A percentile compares a stretch with the other conserved stretches of the same genome.
Conservation (phyloP, 2,797 vertebrate genomes). For the Macropodus opercularis region DNA sequence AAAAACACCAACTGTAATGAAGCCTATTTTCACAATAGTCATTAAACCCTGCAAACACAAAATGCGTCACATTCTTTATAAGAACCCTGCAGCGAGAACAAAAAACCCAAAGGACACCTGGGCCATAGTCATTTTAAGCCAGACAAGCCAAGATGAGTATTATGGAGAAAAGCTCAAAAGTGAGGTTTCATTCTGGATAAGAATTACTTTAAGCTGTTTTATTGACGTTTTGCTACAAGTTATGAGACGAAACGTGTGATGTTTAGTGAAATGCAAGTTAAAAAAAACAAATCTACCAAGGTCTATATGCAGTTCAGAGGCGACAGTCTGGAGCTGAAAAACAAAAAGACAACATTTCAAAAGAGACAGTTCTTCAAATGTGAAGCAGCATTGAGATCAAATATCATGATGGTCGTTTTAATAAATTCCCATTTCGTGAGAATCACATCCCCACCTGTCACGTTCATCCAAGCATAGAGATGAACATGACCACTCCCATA, state of each 20-base stretch:
- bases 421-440: background rate
- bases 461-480: constrained; percentile 90
- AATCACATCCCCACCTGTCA: constrained; percentile 67
- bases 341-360: background rate
- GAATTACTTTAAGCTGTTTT: background rate
- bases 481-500: constrained; percentile 95
- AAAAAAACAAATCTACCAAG: background rate
- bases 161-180: too few species aligned
- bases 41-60: background rate
- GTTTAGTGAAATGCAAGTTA: background rate
- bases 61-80: background rate
- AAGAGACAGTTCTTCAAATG: background rate
- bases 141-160: background rate
- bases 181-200: too few species aligned
- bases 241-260: background rate
- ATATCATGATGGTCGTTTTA: background rate
- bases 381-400: background rate
- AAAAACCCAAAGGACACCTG: background rate
- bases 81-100: background rate
- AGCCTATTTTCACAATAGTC: background rate
- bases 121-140: background rate
- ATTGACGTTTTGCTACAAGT: background rate
- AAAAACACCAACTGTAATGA: constrained; percentile 1
- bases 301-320: constrained; percentile 1
- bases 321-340: constrained; percentile 13